These are phyloP conservation scores for Tetropium fuscum DNA, from an alignment of 2,888 invertebrate species.

Conservation along the genomic window DNA sequence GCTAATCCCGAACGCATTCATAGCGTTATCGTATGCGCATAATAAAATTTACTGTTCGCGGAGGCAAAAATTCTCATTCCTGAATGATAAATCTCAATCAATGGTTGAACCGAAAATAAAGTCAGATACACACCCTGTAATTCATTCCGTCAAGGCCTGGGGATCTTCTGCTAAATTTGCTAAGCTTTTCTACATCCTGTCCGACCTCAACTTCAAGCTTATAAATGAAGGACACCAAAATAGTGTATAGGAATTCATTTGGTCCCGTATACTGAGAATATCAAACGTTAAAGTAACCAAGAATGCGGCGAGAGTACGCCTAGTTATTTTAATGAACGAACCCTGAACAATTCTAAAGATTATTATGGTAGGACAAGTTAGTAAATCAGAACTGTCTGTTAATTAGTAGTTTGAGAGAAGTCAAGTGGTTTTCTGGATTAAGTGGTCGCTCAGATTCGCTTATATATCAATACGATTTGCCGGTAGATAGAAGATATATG, in stretches of 20 bases:
- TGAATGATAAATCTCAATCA: too few species aligned
- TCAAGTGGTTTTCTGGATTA: background rate
- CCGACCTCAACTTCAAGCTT: background rate
- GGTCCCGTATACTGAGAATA: constrained; percentile 17
- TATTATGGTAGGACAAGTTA: constrained; percentile 25
- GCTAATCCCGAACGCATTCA: background rate
- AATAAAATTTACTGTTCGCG: too few species aligned
- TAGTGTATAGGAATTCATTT: background rate
- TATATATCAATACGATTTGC: background rate
- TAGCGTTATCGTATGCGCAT: background rate
- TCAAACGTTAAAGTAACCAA: constrained; percentile 7
- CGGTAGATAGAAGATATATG: background rate
- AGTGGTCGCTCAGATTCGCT: background rate
- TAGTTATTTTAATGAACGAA: constrained; percentile 26
- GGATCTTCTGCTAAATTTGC: background rate
- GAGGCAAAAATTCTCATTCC: too few species aligned
- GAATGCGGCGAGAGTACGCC: constrained; percentile 13
- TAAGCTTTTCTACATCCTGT: background rate
- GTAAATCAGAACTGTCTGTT: constrained; percentile 22
- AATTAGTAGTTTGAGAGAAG: constrained; percentile 11
- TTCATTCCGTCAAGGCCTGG: background rate
- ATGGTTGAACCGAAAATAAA: too few species aligned
- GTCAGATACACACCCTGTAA: too few species aligned
- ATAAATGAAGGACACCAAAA: constrained; percentile 10
- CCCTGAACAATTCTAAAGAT: constrained; percentile 20